Evolutionary conservation across 2,797 vertebrate species (phyloP), one percentile per base, ranked within the genome.

Genomic region (Enteromius thamalakanensis): DNA sequence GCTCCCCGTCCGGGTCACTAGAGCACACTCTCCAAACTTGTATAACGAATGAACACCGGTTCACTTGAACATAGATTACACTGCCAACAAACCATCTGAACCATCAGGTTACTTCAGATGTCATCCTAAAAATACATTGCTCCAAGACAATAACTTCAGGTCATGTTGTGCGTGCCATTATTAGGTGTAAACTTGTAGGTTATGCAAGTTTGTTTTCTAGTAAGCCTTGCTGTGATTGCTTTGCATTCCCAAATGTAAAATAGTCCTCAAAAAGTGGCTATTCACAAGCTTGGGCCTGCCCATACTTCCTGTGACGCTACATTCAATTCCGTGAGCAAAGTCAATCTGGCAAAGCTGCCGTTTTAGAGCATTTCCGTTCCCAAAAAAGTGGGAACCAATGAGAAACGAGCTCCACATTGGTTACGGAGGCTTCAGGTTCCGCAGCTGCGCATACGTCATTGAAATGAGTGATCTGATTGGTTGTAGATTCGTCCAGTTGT

Each of bases 91-190:
- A 81, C 47, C 40, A 76, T 67, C 58, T 77, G 60, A 83, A 49
- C 77, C 77, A 51, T 49, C 23, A 71, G 19, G 67, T 83, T 69
- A 32, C 17, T 68, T 81, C 37, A 77, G 37, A 40, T 19, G 21
- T 34, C 49, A 2, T 37, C 1, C 58, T 68, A 81, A 83, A 87
- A 81, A 65, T 26, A 85, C 26, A 64, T 29, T 47, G 34, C 37
- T 37, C n/a, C 14, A 81, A 70, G 53, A 74, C 68, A 51, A 76
- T 23, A 58, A 65, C 37, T 74, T 72, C 0, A 6, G 58, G 14
- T 75, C 47, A 68, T 23, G 47, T 53, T 79, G 58, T 67, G 26
- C 42, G 29, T 71, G 40, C 64, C 58, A 26, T 80, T 37, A 42
- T 21, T 60, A 67, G 78, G 51, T 58, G 64, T 34, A 74, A 45